These are phyloP conservation scores for Sturnus vulgaris DNA, from an alignment of 2,113 vertebrate genomes.

Conservation along the genomic window DNA sequence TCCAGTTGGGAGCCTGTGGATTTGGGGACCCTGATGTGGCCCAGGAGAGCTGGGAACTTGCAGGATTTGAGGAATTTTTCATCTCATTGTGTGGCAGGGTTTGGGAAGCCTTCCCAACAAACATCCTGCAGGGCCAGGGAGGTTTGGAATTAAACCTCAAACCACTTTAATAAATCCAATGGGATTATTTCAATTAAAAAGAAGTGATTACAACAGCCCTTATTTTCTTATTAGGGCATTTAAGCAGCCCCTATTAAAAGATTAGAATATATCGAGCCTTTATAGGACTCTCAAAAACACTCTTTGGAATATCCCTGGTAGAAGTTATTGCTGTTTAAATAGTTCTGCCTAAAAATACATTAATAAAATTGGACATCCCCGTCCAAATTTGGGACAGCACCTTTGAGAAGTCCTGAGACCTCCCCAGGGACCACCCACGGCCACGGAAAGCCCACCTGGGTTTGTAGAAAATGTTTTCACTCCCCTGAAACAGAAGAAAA, in stretches of 20 bases:
- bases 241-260: neutral
- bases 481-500: neutral
- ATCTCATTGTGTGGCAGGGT: rapidly evolving
- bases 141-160: neutral
- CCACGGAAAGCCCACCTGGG: neutral
- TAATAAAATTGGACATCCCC: rapidly evolving
- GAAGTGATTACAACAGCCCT: neutral
- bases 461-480: neutral
- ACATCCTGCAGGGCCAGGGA: neutral
- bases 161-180: neutral
- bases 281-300: neutral
- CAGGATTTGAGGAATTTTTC: neutral
- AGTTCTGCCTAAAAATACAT: neutral
- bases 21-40: neutral
- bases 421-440: rapidly evolving
- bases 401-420: neutral
- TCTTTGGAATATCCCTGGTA: neutral
- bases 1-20: rapidly evolving
- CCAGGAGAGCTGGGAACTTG: neutral
- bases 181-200: neutral
- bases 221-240: neutral
- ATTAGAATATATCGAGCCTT: neutral
- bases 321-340: neutral
- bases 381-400: rapidly evolving
- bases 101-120: neutral